Evolutionary conservation across 1,140 invertebrate genomes (phyloP), one percentile per base, ranked within the genome.

Genomic region (Chironomus tepperi): DNA sequence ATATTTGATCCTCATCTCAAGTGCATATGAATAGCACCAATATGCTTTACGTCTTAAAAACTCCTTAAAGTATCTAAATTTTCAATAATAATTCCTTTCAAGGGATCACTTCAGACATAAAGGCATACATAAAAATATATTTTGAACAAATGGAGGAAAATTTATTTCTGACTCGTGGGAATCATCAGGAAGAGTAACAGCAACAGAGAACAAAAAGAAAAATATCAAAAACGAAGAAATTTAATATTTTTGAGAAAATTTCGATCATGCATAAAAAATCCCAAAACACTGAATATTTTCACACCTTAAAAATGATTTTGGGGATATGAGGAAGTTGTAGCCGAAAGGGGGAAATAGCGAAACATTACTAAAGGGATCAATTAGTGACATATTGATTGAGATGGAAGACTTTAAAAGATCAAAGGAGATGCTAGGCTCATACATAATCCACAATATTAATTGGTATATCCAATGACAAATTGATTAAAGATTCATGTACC

Each of bases 361-460:
- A 34, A 34, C 5, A 34, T 70, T 70, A 18, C 7, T 70, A 21
- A 34, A 34, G 24, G 65, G 16, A 70, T 70, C 65, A 70, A 70
- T 70, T 70, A 70, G 19, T 19, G 65, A 16, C 18, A 7, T 21
- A 70, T 70, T 70, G 65, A 70, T 70, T 70, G 65, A 70, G 19
- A 70, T 70, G 16, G 18, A 70, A 57, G n/a, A 9, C 65, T 18
- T 70, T 70, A 70, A n/a, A 70, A 70, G 65, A 70, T 70, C 65
- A 70, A 70, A 70, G 19, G 65, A 16, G 16, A 70, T 57, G 47
- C 10, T 57, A 57, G 24, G 2, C 24, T 15, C 47, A n/a, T n/a
- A 57, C 47, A 70, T 70, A 70, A 70, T 70, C 65, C 65, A 70
- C 19, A 18, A 19, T 19, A 70, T 70, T 70, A 70, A 70, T 70